Percentiles rank a stretch among this genome's conserved stretches.
Evolutionary conservation across 2,113 vertebrate species (phyloP).

Genomic region (Trichechus manatus): DNA sequence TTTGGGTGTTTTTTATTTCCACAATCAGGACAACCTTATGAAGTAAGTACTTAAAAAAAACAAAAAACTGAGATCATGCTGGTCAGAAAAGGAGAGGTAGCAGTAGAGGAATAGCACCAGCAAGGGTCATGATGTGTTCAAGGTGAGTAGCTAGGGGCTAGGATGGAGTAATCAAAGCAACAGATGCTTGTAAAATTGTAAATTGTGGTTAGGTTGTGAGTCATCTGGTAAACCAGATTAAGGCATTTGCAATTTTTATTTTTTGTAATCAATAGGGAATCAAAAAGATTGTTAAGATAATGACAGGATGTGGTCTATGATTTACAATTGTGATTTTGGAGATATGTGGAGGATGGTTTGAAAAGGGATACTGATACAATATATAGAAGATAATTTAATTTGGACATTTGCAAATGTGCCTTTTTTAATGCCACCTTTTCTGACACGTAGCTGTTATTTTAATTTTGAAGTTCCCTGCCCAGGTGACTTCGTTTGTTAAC

Average conservation of each 20-base stretch:
- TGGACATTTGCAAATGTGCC: background rate
- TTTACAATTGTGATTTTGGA: slow-evolving; percentile 15
- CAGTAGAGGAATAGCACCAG: background rate
- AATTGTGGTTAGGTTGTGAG: background rate
- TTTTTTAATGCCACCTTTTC: slow-evolving; percentile 5
- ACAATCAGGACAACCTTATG: background rate
- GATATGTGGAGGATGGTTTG: background rate
- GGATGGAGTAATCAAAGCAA: background rate
- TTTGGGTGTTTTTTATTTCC: background rate
- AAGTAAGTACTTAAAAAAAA: background rate
- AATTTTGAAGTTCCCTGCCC: background rate
- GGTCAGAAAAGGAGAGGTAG: background rate
- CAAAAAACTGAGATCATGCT: background rate
- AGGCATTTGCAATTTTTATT: background rate
- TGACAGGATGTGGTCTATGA: background rate
- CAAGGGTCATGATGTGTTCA: background rate
- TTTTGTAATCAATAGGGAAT: background rate
- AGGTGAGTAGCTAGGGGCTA: background rate
- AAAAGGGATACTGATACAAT: background rate
- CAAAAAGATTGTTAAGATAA: background rate
- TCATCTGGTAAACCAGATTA: background rate
- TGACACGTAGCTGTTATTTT: background rate
- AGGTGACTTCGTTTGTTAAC: background rate
- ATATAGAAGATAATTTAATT: background rate
- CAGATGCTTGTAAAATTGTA: background rate